phyloP scores from a whole-genome alignment of 2,888 invertebrate genomes.

The Polylopha cassiicola region DNA sequence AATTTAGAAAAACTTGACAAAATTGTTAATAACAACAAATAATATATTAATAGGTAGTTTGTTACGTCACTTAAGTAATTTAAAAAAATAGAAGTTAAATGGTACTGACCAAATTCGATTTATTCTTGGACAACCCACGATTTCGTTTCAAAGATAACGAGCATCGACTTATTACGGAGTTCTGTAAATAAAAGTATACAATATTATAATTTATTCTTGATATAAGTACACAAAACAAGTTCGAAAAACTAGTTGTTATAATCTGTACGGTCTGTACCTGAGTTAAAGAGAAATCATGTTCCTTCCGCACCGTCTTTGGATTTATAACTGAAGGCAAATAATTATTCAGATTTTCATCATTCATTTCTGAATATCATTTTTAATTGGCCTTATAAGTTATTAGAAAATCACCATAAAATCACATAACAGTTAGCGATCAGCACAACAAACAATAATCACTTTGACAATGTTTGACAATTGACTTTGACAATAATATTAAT shows the following conservation, averaged over 20 bases:
- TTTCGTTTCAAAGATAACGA: slow-evolving; percentile 47
- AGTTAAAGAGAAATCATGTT: slow-evolving; percentile 40
- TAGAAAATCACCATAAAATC: no score
- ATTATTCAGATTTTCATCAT: slow-evolving; percentile 44
- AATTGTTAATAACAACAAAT: no score
- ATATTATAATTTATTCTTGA: neutral
- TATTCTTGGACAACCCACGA: slow-evolving; percentile 27
- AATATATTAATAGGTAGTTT: no score
- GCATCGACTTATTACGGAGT: slow-evolving; percentile 41
- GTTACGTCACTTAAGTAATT: neutral
- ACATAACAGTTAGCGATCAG: slow-evolving; percentile 4
- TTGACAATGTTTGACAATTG: no score
- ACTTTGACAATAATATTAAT: no score
- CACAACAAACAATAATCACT: no score
- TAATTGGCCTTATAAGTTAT: no score
- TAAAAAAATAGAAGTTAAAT: neutral
- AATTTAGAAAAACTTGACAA: no score
- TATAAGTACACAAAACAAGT: slow-evolving; percentile 10
- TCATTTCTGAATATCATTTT: slow-evolving; percentile 44
- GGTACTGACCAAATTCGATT: slow-evolving; percentile 24
- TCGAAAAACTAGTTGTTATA: slow-evolving; percentile 6
- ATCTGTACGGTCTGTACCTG: no score
- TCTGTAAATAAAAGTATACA: slow-evolving; percentile 31
- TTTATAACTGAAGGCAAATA: slow-evolving; percentile 58
- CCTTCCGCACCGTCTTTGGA: slow-evolving; percentile 45